A percentile compares a stretch with the other conserved stretches of the same genome.
Evolutionary conservation across 2,888 invertebrate species (phyloP).

Genomic region (Drosophila diplacantha): DNA sequence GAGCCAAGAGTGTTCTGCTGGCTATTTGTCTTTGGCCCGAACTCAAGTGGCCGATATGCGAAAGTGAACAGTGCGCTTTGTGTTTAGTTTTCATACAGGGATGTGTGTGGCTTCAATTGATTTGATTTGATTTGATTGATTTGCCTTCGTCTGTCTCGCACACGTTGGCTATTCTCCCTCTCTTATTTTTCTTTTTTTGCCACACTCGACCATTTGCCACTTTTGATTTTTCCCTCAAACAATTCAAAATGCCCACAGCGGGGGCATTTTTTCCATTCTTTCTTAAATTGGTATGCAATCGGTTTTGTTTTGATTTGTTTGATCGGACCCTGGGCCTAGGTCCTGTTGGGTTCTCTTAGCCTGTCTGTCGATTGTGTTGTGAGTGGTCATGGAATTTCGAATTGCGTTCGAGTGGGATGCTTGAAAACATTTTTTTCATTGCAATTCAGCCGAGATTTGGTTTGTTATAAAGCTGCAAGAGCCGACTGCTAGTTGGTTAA

Average conservation of each 20-base stretch:
- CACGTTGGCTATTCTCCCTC: background rate
- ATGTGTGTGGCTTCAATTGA: conserved; percentile 47
- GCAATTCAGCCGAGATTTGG: conserved; percentile 30
- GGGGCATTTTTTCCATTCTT: conserved; percentile 22
- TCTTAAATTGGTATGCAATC: conserved; percentile 47
- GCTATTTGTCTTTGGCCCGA: conserved; percentile 1
- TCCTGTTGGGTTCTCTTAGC: conserved; percentile 29
- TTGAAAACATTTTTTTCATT: conserved; percentile 48
- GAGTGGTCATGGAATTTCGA: conserved; percentile 56
- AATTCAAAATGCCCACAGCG: conserved; percentile 37
- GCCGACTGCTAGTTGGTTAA: conserved; percentile 15
- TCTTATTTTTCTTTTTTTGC: conserved; percentile 3
- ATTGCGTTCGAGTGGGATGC: conserved; percentile 52
- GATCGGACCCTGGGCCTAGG: background rate
- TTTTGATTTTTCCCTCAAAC: conserved; percentile 49
- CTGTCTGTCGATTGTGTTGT: conserved; percentile 27
- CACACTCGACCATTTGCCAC: conserved; percentile 44
- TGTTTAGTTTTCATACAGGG: conserved; percentile 41
- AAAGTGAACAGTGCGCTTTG: conserved; percentile 17
- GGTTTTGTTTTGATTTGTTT: conserved; percentile 33
- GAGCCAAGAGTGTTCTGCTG: conserved; percentile 26
- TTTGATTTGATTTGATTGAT: conserved; percentile 63
- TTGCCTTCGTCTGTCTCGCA: conserved; percentile 28
- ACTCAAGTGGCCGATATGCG: conserved; percentile 1
- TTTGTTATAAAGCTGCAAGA: conserved; percentile 4